Percentiles rank a stretch among this genome's conserved stretches.
Evolutionary conservation across 2,888 invertebrate genomes (phyloP).

Genomic region (Lasioglossum marginatum): DNA sequence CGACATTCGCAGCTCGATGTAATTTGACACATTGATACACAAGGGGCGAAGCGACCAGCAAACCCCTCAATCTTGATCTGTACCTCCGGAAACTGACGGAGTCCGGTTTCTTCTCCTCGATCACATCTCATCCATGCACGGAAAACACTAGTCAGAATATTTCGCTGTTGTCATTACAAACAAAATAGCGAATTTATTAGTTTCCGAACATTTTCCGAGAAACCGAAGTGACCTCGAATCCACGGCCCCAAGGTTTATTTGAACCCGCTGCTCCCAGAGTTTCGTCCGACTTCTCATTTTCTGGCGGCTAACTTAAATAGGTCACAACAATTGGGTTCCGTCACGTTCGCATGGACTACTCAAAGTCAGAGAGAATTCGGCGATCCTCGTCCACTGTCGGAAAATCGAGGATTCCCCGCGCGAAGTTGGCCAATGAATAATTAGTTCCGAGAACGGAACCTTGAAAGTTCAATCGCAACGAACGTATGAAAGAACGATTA

Average conservation of each 20-base stretch:
- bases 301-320: constrained; percentile 7
- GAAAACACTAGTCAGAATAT: not conserved
- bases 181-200: not conserved
- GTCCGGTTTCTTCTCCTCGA: too few relatives aligned
- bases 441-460: not conserved
- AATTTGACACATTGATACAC: not conserved
- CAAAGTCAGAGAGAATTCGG: not conserved
- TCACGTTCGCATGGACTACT: not conserved
- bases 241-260: not conserved
- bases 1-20: too few relatives aligned
- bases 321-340: not conserved
- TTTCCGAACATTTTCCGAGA: not conserved
- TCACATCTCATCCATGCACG: not conserved
- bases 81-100: not conserved
- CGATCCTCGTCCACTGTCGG: not conserved
- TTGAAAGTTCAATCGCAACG: not conserved
- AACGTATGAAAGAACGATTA: not conserved
- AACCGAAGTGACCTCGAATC: not conserved
- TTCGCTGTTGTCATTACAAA: not conserved
- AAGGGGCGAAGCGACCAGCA: not conserved
- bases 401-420: not conserved
- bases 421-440: not conserved
- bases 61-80: not conserved
- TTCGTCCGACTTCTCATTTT: not conserved
- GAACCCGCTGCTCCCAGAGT: not conserved